phyloP scores from a whole-genome alignment of 2,113 vertebrate species.

The Rhodinocichla rosea region DNA sequence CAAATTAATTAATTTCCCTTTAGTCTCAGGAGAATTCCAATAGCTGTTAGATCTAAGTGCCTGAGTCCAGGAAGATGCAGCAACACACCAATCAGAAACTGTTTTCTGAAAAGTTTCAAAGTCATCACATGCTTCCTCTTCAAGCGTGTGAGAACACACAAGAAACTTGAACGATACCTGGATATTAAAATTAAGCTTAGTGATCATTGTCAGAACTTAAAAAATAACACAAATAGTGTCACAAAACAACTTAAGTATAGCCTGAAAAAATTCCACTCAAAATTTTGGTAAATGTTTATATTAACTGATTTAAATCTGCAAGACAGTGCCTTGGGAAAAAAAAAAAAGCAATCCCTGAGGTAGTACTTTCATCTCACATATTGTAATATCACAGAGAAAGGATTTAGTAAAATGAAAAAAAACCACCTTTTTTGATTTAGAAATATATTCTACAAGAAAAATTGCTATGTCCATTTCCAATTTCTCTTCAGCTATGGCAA shows the following conservation, averaged over 20 bases:
- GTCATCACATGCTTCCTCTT: background rate
- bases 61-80: background rate
- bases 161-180: background rate
- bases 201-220: background rate
- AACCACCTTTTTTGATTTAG: background rate
- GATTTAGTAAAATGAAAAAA: background rate
- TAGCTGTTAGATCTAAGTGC: background rate
- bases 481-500: background rate
- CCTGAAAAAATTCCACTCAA: background rate
- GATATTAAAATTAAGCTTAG: background rate
- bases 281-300: background rate
- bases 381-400: background rate
- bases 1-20: background rate
- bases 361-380: background rate
- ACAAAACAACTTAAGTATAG: background rate
- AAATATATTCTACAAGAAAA: background rate
- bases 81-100: background rate
- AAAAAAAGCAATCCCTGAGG: background rate
- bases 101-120: background rate
- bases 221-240: background rate
- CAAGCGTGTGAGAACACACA: background rate
- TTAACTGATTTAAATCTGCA: background rate
- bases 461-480: background rate
- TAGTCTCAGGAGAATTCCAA: background rate
- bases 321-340: background rate